Evolutionary conservation across 2,113 vertebrate species (phyloP).

Genomic region (Xiphophorus couchianus): DNA sequence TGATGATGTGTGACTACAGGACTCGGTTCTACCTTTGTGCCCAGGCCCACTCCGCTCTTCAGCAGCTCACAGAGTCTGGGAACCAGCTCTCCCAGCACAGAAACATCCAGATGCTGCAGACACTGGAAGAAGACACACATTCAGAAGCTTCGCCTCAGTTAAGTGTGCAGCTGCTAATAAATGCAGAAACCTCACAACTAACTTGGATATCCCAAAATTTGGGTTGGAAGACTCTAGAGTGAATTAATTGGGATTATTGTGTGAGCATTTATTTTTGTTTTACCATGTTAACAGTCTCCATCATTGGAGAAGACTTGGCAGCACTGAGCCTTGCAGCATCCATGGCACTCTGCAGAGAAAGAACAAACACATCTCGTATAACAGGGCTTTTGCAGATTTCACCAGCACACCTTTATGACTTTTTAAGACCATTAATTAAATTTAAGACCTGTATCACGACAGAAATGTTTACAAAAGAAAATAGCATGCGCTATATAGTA

Average conservation of each 20-base stretch:
- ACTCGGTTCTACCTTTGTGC: constrained; percentile 88
- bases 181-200: no score
- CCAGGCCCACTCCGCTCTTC: constrained; percentile 93
- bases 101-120: constrained; percentile 94
- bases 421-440: no score
- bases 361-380: not conserved
- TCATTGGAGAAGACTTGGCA: constrained; percentile 98
- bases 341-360: constrained; percentile 86
- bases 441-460: no score
- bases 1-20: not conserved
- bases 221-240: no score
- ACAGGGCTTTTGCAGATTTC: no score
- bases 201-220: no score
- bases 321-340: constrained; percentile 95
- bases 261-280: constrained; percentile 26
- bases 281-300: constrained; percentile 99
- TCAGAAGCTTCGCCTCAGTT: not conserved
- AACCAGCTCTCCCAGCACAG: constrained; percentile 90
- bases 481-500: no score
- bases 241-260: no score
- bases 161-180: not conserved
- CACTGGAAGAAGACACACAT: constrained; percentile 79
- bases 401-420: no score
- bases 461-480: no score
- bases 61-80: constrained; percentile 94